phyloP scores from a whole-genome alignment of 2,797 vertebrate genomes.

The Lateolabrax maculatus region DNA sequence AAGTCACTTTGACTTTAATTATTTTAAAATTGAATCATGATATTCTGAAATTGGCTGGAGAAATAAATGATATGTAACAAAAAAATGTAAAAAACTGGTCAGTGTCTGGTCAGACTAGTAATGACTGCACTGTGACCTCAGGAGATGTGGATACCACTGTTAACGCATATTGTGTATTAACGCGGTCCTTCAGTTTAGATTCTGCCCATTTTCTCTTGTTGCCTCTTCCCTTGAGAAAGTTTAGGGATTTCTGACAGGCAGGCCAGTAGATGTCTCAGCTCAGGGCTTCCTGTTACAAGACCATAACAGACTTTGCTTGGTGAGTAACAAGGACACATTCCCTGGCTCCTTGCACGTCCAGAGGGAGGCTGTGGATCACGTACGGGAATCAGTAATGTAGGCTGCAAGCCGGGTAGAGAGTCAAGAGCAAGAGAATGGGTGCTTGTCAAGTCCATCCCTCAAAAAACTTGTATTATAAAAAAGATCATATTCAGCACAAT shows the following conservation, averaged over 20 bases:
- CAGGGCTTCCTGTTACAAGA: conserved; percentile 75
- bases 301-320: conserved; percentile 69
- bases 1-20: conserved; percentile 1
- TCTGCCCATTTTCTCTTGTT: conserved; percentile 42
- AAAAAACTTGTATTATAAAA: conserved; percentile 14
- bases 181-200: conserved; percentile 29
- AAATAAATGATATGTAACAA: background rate
- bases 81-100: background rate
- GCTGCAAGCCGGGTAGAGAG: conserved; percentile 24
- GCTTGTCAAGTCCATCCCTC: conserved; percentile 25
- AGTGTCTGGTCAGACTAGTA: background rate
- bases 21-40: background rate
- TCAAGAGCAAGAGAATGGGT: conserved; percentile 21
- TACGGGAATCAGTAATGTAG: conserved; percentile 62
- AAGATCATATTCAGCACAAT: conserved; percentile 19
- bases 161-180: conserved; percentile 35
- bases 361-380: conserved; percentile 66
- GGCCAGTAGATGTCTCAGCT: conserved; percentile 66
- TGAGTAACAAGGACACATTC: conserved; percentile 80
- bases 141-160: conserved; percentile 23
- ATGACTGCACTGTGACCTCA: background rate
- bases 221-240: conserved; percentile 55
- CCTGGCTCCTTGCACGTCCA: conserved; percentile 66
- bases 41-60: background rate
- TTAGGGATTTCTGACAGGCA: conserved; percentile 52